These are phyloP conservation scores for Hypomecis atomaria DNA, from an alignment of 2,888 invertebrate genomes.

Conservation along the genomic window DNA sequence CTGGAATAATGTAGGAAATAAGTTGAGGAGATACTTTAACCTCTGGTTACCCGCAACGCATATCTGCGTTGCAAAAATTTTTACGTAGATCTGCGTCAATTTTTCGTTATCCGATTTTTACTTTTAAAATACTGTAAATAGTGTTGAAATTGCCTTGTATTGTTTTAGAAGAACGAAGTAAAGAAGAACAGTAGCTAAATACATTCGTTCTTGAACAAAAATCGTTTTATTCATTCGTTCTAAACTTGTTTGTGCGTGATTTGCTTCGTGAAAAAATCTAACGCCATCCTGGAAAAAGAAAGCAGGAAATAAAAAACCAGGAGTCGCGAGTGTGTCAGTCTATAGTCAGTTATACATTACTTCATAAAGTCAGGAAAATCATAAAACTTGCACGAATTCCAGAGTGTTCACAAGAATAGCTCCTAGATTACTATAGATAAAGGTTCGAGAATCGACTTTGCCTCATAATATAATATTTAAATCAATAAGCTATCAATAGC, in stretches of 20 bases:
- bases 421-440: too few species aligned
- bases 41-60: too few species aligned
- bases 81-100: slow-evolving; percentile 7
- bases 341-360: too few species aligned
- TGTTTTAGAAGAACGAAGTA: slow-evolving; percentile 12
- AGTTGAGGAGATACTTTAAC: slow-evolving; percentile 37
- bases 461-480: too few species aligned
- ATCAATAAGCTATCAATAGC: too few species aligned
- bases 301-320: too few species aligned
- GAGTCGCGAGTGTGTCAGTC: too few species aligned
- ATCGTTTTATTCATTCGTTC: slow-evolving; percentile 13
- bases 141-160: slow-evolving; percentile 11
- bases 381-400: too few species aligned
- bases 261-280: slow-evolving; percentile 13
- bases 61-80: slow-evolving; percentile 9
- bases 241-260: slow-evolving; percentile 14
- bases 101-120: slow-evolving; percentile 10
- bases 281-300: too few species aligned
- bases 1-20: slow-evolving; percentile 34
- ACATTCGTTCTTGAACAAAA: slow-evolving; percentile 14
- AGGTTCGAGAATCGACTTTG: too few species aligned
- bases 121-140: slow-evolving; percentile 9
- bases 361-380: too few species aligned
- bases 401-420: too few species aligned
- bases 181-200: slow-evolving; percentile 13